phyloP scores from a whole-genome alignment of 2,797 vertebrate genomes.

The Myotis myotis region DNA sequence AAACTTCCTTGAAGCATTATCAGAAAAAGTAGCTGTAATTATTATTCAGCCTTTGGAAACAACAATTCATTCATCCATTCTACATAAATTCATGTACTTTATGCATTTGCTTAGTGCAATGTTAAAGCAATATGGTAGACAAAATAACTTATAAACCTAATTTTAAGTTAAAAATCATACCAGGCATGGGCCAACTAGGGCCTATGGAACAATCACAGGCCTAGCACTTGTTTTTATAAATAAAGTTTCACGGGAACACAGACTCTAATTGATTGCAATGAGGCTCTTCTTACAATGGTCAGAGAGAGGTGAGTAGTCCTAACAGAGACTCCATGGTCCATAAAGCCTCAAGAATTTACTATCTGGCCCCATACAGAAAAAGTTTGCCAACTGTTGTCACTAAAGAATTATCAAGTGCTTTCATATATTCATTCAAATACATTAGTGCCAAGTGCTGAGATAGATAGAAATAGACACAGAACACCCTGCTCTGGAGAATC shows the following conservation, averaged over 20 bases:
- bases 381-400: background rate
- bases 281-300: background rate
- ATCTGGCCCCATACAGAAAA: background rate
- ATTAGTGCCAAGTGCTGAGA: background rate
- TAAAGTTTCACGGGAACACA: background rate
- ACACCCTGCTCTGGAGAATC: background rate
- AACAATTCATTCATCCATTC: background rate
- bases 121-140: background rate
- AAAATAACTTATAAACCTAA: background rate
- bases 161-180: slow-evolving; percentile 21
- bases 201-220: background rate
- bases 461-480: background rate
- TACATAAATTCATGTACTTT: background rate
- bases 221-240: background rate
- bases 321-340: background rate
- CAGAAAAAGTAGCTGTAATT: slow-evolving; percentile 12
- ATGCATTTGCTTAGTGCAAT: background rate
- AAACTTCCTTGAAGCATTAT: slow-evolving; percentile 5
- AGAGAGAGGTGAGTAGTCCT: background rate
- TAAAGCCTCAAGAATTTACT: background rate
- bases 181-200: background rate
- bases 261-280: background rate
- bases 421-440: background rate
- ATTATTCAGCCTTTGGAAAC: background rate
- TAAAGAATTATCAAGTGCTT: background rate